Percentiles rank a stretch among this genome's conserved stretches.
phyloP scores from a whole-genome alignment of 2,113 vertebrate genomes.

The Cryptotis parvus region DNA sequence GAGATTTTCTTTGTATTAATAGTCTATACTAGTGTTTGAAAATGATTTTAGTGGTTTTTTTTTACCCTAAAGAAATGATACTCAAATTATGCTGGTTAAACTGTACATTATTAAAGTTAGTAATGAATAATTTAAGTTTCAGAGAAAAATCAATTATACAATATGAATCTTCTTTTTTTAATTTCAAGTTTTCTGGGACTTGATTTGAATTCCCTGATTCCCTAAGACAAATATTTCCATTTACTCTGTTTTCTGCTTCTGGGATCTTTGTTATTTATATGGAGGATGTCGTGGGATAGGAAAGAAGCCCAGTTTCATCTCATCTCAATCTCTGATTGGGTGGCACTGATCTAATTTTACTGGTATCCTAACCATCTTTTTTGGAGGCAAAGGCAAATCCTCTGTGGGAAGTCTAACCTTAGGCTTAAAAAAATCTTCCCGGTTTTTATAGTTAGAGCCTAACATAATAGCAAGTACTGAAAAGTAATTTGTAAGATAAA shows the following conservation, averaged over 20 bases:
- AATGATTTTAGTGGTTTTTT: slow-evolving; percentile 19
- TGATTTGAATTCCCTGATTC: not conserved
- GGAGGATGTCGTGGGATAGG: not conserved
- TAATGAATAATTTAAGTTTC: slow-evolving; percentile 24
- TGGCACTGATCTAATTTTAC: not conserved
- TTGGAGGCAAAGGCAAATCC: not conserved
- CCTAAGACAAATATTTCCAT: not conserved
- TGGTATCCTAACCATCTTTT: not conserved
- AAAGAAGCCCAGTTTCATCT: not conserved
- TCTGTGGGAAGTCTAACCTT: not conserved
- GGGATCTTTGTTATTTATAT: not conserved
- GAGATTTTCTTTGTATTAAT: slow-evolving; percentile 18
- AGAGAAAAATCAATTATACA: slow-evolving; percentile 16
- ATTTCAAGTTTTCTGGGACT: not conserved
- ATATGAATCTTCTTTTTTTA: not conserved
- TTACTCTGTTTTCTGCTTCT: not conserved
- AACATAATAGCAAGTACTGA: not conserved
- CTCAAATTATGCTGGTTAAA: not conserved
- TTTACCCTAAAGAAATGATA: not conserved
- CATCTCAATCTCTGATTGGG: not conserved
- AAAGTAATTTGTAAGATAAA: not conserved
- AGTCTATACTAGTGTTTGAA: slow-evolving; percentile 8
- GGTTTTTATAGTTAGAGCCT: not conserved
- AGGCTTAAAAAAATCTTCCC: not conserved
- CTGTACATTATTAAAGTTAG: slow-evolving; percentile 6